phyloP scores from a whole-genome alignment of 2,888 invertebrate species.

The Platynereis dumerilii region DNA sequence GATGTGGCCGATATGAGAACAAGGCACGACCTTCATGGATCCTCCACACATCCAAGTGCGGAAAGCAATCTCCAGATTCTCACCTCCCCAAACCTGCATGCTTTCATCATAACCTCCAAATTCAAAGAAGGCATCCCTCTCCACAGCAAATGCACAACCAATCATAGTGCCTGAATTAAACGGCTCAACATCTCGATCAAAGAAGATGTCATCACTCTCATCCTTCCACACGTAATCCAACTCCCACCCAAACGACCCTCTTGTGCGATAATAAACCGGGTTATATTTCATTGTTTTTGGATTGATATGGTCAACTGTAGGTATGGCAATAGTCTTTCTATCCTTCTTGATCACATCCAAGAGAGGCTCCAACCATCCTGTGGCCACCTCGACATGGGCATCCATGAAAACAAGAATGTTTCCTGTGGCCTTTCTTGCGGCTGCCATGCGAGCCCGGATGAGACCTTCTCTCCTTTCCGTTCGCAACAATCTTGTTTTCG shows the following conservation, averaged over 20 bases:
- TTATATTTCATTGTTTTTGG: constrained; percentile 10
- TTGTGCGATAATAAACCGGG: background rate
- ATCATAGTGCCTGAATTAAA: constrained; percentile 30
- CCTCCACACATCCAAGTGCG: constrained; percentile 38
- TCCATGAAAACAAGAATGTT: constrained; percentile 18
- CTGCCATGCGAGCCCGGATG: constrained; percentile 15
- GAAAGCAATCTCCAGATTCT: constrained; percentile 38
- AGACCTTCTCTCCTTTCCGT: constrained; percentile 12
- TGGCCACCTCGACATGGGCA: constrained; percentile 18
- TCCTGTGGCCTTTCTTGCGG: constrained; percentile 16
- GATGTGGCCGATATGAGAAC: constrained; percentile 72
- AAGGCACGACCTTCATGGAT: constrained; percentile 30
- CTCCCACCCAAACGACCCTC: constrained; percentile 16
- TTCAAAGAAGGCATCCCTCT: constrained; percentile 27
- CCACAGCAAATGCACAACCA: constrained; percentile 37
- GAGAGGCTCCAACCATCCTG: constrained; percentile 18
- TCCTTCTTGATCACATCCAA: constrained; percentile 10
- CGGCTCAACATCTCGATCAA: constrained; percentile 1
- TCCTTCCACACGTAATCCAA: constrained; percentile 21
- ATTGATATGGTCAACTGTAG: constrained; percentile 11
- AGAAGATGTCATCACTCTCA: constrained; percentile 6
- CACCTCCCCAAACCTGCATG: constrained; percentile 37
- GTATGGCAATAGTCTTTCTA: constrained; percentile 13
- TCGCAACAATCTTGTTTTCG: constrained; percentile 7
- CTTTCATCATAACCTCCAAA: constrained; percentile 36